These are phyloP conservation scores for Oscheius myriophilus DNA, from an alignment of 2,888 invertebrate genomes.

Conservation along the genomic window DNA sequence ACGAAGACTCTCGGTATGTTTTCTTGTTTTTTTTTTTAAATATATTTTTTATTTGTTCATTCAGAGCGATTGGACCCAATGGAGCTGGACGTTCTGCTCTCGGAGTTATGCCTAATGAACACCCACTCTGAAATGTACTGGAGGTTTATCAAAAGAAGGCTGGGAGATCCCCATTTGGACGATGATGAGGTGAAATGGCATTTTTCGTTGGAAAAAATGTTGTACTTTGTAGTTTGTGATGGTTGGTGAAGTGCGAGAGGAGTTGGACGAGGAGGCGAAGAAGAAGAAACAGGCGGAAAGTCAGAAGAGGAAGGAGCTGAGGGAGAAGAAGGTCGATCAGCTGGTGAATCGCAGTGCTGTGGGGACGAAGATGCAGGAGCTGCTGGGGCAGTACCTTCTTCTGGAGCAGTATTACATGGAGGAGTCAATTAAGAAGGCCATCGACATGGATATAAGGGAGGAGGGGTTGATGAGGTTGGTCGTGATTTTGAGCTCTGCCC, in stretches of 20 bases:
- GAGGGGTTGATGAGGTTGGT: conserved; percentile 61
- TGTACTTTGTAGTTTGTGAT: conserved; percentile 18
- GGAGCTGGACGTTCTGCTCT: conserved; percentile 85
- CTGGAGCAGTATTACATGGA: conserved; percentile 94
- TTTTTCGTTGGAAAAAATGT: neutral
- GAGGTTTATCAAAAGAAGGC: conserved; percentile 79
- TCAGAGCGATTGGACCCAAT: conserved; percentile 79
- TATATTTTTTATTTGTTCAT: conserved; percentile 11
- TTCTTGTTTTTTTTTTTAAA: neutral
- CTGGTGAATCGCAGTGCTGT: conserved; percentile 64
- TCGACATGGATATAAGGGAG: conserved; percentile 82
- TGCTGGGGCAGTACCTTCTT: conserved; percentile 85
- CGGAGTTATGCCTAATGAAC: conserved; percentile 90
- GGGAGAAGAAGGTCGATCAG: conserved; percentile 62
- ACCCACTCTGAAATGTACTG: conserved; percentile 89
- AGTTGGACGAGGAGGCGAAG: conserved; percentile 29
- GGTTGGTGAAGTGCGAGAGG: conserved; percentile 25
- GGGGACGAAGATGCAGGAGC: conserved; percentile 71
- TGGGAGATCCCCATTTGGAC: conserved; percentile 4
- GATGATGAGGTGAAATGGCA: conserved; percentile 9
- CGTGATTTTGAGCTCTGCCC: neutral
- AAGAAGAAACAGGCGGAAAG: conserved; percentile 20
- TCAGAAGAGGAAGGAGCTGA: conserved; percentile 43
- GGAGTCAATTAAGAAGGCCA: conserved; percentile 91
- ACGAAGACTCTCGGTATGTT: conserved; percentile 6